A percentile compares a stretch with the other conserved stretches of the same genome.
Evolutionary conservation across 2,888 invertebrate species (phyloP).

Genomic region (Lithophane semibrunnea): DNA sequence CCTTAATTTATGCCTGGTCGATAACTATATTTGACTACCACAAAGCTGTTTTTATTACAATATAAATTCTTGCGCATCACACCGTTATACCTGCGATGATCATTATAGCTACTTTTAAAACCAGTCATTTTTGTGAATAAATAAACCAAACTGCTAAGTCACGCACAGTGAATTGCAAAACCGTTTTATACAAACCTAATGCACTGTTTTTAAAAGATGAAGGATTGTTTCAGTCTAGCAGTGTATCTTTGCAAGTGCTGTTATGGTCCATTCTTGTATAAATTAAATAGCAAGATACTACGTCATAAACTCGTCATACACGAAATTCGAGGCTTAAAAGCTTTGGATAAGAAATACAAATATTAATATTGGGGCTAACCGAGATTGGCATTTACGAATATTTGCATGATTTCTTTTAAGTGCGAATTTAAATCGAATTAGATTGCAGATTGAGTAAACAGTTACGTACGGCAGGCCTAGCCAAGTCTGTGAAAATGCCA

Average conservation of each 20-base stretch:
- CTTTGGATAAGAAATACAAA: no score
- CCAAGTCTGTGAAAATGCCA: no score
- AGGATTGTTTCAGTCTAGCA: not conserved
- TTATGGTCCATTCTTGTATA: not conserved
- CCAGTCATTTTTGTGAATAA: constrained; percentile 1
- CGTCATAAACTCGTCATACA: no score
- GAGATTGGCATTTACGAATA: no score
- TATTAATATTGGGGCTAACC: no score
- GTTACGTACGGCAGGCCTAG: no score
- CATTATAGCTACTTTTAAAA: constrained; percentile 9
- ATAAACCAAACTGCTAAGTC: constrained; percentile 25
- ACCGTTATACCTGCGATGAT: not conserved
- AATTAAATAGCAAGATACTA: not conserved
- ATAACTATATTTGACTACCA: not conserved
- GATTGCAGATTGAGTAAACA: no score
- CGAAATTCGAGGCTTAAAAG: no score
- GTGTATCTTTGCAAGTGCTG: not conserved
- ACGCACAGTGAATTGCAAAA: constrained; percentile 26
- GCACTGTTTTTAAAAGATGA: constrained; percentile 3
- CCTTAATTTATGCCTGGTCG: not conserved
- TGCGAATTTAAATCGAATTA: no score
- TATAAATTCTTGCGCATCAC: not conserved
- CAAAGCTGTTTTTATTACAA: not conserved
- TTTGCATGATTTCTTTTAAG: no score
- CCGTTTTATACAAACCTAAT: constrained; percentile 7